phyloP scores from a whole-genome alignment of 1,140 invertebrate species.

The Saxidomus purpurata region DNA sequence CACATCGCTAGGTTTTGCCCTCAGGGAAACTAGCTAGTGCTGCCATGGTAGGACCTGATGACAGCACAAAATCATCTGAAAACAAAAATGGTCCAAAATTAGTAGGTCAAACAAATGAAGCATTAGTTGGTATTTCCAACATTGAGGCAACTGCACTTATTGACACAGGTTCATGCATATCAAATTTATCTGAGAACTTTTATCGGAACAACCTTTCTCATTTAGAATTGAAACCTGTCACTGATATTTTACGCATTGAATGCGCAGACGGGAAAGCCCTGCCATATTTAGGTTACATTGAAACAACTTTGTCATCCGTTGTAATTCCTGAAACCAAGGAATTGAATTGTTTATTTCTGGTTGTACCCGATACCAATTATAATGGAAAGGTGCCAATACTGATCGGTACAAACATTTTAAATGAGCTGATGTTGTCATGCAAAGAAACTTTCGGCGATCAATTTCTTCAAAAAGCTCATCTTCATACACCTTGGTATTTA shows the following conservation, averaged over 20 bases:
- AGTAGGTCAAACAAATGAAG: constrained; percentile 21
- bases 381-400: too few relatives aligned
- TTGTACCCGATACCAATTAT: too few relatives aligned
- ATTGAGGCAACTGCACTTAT: neutral
- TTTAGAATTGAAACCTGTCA: neutral
- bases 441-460: constrained; percentile 3
- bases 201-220: constrained; percentile 4
- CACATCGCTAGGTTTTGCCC: constrained; percentile 13
- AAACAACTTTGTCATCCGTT: neutral
- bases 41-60: neutral
- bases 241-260: constrained; percentile 32
- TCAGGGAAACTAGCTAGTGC: neutral
- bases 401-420: too few relatives aligned
- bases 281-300: constrained; percentile 39
- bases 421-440: too few relatives aligned
- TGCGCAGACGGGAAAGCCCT: constrained; percentile 34
- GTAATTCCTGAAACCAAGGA: neutral
- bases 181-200: neutral
- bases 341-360: neutral
- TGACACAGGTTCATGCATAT: constrained; percentile 21
- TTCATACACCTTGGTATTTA: constrained; percentile 6
- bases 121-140: neutral
- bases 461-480: constrained; percentile 34
- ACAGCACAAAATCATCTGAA: constrained; percentile 26
- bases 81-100: constrained; percentile 2